phyloP scores from a whole-genome alignment of 2,797 vertebrate species.

The Microctenopoma stevenorrisi region DNA sequence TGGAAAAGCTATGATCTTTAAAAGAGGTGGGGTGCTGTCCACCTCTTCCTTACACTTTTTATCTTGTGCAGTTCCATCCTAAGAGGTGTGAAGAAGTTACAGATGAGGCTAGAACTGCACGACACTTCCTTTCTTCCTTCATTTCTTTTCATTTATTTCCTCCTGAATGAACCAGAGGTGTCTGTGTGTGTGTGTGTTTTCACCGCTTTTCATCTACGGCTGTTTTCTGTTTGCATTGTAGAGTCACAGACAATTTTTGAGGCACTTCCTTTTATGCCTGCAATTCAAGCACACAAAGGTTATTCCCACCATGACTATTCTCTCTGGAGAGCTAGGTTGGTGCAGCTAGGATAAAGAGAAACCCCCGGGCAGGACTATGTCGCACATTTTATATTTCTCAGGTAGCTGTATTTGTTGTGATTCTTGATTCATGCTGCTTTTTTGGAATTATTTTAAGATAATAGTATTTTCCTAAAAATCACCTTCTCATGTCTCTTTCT shows the following conservation, averaged over 20 bases:
- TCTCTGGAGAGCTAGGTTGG: constrained; percentile 1
- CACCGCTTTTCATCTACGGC: constrained; percentile 37
- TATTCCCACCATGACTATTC: constrained; percentile 32
- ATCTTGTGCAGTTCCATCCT: not conserved
- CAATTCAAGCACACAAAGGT: constrained; percentile 17
- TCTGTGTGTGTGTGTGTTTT: constrained; percentile 2
- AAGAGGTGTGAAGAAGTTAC: not conserved
- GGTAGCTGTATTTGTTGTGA: not conserved
- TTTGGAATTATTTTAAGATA: not conserved
- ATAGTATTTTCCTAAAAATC: not conserved
- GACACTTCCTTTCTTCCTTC: constrained; percentile 1
- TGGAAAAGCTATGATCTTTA: constrained; percentile 4
- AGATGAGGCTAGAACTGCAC: not conserved
- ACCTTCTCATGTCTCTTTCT: not conserved
- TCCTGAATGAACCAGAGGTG: constrained; percentile 12
- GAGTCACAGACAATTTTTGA: constrained; percentile 34
- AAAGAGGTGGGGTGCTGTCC: not conserved
- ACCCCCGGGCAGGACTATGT: not conserved
- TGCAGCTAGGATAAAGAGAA: constrained; percentile 16
- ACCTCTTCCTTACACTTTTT: not conserved
- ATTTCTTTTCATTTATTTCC: constrained; percentile 8
- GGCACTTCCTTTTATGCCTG: constrained; percentile 38
- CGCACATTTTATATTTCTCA: not conserved
- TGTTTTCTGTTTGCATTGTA: constrained; percentile 33
- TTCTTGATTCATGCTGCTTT: not conserved